Percentiles rank a stretch among this genome's conserved stretches.
phyloP scores from a whole-genome alignment of 2,113 vertebrate species.

The Aegotheles bennettii region DNA sequence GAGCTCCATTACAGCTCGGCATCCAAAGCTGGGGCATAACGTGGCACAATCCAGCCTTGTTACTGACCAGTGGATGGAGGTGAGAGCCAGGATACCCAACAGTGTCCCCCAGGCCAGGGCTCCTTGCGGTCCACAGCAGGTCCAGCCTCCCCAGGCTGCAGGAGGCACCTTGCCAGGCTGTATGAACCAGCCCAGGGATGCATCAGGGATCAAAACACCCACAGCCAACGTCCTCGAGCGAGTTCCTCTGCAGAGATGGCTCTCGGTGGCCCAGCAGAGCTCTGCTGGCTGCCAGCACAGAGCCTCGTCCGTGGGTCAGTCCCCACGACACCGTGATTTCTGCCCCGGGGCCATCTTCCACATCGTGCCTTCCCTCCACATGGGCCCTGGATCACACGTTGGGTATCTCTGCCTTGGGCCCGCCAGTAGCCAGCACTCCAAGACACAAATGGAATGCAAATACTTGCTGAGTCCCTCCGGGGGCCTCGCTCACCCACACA shows the following conservation, averaged over 20 bases:
- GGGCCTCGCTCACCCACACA: slow-evolving; percentile 54
- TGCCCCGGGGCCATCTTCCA: background rate
- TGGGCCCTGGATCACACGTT: background rate
- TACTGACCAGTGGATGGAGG: background rate
- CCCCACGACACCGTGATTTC: background rate
- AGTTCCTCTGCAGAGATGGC: background rate
- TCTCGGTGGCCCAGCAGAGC: background rate
- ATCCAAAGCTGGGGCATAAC: background rate
- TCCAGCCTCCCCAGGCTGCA: background rate
- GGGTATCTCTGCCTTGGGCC: background rate
- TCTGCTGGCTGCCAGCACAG: fast-evolving
- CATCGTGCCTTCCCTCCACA: background rate
- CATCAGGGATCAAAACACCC: fast-evolving
- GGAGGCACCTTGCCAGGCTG: background rate
- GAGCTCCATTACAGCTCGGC: background rate
- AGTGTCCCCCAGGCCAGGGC: background rate
- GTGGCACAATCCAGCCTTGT: background rate
- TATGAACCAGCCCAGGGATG: fast-evolving
- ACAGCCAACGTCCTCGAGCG: fast-evolving
- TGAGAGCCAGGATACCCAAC: background rate
- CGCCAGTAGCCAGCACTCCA: slow-evolving; percentile 1
- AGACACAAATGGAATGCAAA: slow-evolving; percentile 57
- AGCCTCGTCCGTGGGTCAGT: fast-evolving
- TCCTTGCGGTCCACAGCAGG: background rate
- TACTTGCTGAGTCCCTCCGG: slow-evolving; percentile 7